phyloP scores from a whole-genome alignment of 1,140 invertebrate species.

The Trypoxylus dichotomus region DNA sequence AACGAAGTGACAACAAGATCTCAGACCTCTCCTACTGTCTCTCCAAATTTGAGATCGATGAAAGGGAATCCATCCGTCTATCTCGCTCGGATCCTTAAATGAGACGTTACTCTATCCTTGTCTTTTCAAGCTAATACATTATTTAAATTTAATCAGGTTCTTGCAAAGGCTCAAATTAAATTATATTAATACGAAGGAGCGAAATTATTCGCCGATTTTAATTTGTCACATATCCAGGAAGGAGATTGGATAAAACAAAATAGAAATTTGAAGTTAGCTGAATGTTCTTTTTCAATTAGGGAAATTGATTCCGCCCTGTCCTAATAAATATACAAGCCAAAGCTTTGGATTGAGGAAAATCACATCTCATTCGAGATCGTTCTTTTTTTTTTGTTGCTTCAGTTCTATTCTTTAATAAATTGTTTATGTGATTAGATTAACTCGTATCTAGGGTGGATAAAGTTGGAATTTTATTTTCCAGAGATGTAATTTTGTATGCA shows the following conservation, averaged over 20 bases:
- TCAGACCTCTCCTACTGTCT: background rate
- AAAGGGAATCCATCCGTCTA: background rate
- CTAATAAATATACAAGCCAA: constrained; percentile 15
- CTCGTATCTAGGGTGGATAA: background rate
- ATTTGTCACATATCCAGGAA: background rate
- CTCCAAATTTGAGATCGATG: constrained; percentile 5
- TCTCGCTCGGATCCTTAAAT: background rate
- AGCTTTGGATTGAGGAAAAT: background rate
- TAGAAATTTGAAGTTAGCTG: background rate
- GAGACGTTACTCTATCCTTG: background rate
- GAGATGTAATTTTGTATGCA: background rate
- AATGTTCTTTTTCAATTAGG: constrained; percentile 2
- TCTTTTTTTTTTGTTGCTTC: background rate
- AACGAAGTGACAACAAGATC: constrained; percentile 3
- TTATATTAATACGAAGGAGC: constrained; percentile 7
- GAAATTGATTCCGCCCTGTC: constrained; percentile 11
- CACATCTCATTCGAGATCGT: constrained; percentile 3
- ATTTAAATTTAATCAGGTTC: constrained; percentile 23
- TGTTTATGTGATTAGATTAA: constrained; percentile 21
- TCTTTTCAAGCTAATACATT: background rate
- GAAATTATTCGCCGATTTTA: background rate
- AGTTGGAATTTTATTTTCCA: too few species aligned
- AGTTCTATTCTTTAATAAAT: background rate
- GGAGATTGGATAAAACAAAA: too few species aligned
- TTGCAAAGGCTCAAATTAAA: constrained; percentile 16